Conservation (phyloP, 2,797 vertebrate genomes). For the Sus cebifrons region DNA sequence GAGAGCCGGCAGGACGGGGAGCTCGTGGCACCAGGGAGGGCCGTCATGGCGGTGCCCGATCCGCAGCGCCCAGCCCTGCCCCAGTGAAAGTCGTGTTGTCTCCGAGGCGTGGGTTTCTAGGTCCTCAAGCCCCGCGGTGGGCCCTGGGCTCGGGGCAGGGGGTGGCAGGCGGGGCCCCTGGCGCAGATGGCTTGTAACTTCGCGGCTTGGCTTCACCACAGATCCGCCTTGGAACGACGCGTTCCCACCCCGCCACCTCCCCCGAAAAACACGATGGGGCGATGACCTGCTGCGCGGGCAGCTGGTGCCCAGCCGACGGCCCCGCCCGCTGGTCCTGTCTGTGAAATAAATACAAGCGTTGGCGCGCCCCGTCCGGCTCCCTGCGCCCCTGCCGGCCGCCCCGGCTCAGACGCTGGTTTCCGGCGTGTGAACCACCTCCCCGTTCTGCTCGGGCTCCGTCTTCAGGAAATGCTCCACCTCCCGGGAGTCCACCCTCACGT, state of each 20-base stretch:
- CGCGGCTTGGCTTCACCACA: conserved; percentile 83
- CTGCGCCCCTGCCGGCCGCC: neutral
- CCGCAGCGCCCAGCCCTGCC: neutral
- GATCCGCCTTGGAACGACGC: conserved; percentile 84
- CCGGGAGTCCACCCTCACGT: conserved; percentile 86
- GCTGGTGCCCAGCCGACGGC: conserved; percentile 82
- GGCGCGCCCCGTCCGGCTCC: conserved; percentile 76
- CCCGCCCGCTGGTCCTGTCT: conserved; percentile 87
- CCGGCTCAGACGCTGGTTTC: conserved; percentile 91
- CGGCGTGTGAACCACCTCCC: conserved; percentile 90
- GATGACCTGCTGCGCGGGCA: conserved; percentile 72
- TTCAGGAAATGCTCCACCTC: conserved; percentile 90
- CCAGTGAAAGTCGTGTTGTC: conserved; percentile 82
- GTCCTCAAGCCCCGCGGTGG: conserved; percentile 80
- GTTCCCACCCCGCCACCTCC: conserved; percentile 79
- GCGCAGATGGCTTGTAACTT: conserved; percentile 74
- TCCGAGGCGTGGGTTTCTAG: conserved; percentile 83
- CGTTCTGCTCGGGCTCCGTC: conserved; percentile 89
- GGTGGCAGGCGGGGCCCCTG: conserved; percentile 84
- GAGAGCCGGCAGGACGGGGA: neutral
- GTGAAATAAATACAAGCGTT: conserved; percentile 89
- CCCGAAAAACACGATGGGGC: conserved; percentile 72
- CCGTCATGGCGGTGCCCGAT: neutral
- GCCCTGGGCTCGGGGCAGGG: conserved; percentile 77
- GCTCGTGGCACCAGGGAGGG: neutral